These are phyloP conservation scores for Ellobium chinense DNA, from an alignment of 2,888 invertebrate species.

Conservation along the genomic window DNA sequence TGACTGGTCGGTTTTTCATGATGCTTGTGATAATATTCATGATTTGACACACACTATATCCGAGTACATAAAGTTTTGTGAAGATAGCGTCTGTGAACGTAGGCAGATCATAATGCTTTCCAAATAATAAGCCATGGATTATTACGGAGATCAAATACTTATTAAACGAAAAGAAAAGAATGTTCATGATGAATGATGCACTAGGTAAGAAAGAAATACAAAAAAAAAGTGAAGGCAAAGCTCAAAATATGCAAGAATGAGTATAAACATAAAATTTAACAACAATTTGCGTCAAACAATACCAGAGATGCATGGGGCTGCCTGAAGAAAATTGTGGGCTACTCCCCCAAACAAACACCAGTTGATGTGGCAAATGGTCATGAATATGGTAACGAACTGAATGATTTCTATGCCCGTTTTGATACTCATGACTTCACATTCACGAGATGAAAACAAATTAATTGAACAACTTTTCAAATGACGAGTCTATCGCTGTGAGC, in stretches of 20 bases:
- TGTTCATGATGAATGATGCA: background rate
- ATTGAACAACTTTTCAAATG: background rate
- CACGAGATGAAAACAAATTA: background rate
- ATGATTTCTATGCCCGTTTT: background rate
- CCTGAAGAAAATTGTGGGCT: too few relatives aligned
- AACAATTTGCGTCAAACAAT: background rate
- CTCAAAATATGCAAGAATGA: background rate
- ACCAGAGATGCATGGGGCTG: background rate
- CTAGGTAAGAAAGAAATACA: background rate
- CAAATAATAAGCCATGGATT: background rate
- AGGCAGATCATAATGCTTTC: background rate
- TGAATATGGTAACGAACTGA: background rate
- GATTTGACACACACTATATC: background rate
- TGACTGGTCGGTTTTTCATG: background rate
- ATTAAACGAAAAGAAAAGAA: background rate
- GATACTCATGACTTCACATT: background rate
- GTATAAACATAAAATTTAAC: background rate
- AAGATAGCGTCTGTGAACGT: background rate
- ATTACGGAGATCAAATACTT: background rate
- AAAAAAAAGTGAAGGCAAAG: background rate
- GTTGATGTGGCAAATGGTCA: background rate
- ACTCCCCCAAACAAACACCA: background rate
- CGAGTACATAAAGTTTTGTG: background rate
- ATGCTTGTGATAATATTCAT: background rate
- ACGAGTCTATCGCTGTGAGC: background rate